Evolutionary conservation across 2,888 invertebrate species (phyloP).

Genomic region (Oscheius onirici): DNA sequence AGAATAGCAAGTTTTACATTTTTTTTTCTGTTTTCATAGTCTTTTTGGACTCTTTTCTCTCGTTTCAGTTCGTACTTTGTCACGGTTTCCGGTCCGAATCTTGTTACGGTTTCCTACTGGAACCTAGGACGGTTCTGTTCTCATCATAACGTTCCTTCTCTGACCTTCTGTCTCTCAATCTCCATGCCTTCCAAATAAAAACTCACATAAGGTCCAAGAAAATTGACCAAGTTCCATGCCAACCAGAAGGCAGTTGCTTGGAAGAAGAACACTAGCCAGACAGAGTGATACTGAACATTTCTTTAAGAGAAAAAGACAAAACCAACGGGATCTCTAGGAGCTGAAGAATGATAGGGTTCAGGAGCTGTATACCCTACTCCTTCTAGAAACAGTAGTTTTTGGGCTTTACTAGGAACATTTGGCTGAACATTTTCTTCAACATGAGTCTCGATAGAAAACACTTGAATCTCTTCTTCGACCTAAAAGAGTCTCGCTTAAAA

Average conservation of each 20-base stretch:
- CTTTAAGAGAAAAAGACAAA: background rate
- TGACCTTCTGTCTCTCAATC: too few species aligned
- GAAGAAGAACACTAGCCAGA: slow-evolving; percentile 19
- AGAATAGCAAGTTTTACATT: too few species aligned
- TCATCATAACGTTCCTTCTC: too few species aligned
- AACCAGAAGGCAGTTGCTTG: slow-evolving; percentile 24
- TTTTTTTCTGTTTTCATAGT: too few species aligned
- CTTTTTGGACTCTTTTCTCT: too few species aligned
- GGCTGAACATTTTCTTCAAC: too few species aligned
- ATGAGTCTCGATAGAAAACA: background rate
- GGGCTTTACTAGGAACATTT: too few species aligned
- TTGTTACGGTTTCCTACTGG: too few species aligned
- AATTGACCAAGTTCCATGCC: slow-evolving; percentile 29
- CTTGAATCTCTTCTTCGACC: background rate
- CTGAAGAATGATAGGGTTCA: background rate
- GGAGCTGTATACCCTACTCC: background rate
- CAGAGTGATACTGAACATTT: slow-evolving; percentile 11
- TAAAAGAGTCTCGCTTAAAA: background rate
- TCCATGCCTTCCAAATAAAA: background rate
- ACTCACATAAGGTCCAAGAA: slow-evolving; percentile 19
- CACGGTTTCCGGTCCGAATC: too few species aligned
- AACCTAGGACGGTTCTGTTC: too few species aligned
- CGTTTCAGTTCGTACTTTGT: too few species aligned
- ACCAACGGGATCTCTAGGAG: slow-evolving; percentile 6
- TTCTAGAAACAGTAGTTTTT: too few species aligned